Evolutionary conservation across 2,888 invertebrate genomes (phyloP).

Genomic region (Hypsopygia costalis): DNA sequence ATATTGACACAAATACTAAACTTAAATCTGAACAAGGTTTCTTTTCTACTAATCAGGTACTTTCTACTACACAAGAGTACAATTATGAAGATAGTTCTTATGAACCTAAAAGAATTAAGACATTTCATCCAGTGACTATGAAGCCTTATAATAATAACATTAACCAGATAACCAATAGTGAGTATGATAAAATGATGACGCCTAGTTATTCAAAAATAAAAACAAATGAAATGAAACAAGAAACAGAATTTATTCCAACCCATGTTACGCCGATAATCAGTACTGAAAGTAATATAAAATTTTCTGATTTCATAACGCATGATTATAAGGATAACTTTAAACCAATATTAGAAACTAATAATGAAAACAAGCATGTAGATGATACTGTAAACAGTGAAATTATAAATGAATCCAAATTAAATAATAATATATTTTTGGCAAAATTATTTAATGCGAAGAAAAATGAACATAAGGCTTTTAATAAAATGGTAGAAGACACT

Average conservation of each 20-base stretch:
- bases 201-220: conserved; percentile 21
- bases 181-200: conserved; percentile 20
- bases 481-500: neutral
- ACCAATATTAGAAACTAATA: conserved; percentile 28
- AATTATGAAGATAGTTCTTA: conserved; percentile 47
- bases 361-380: conserved; percentile 20
- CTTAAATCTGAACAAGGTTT: conserved; percentile 47
- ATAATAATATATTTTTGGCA: conserved; percentile 61
- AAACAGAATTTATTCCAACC: conserved; percentile 26
- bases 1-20: conserved; percentile 28
- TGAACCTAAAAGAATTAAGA: conserved; percentile 36
- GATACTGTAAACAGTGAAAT: conserved; percentile 32
- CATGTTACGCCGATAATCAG: conserved; percentile 23
- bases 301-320: conserved; percentile 33
- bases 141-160: conserved; percentile 16
- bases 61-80: conserved; percentile 50
- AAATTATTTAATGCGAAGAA: conserved; percentile 42
- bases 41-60: conserved; percentile 40
- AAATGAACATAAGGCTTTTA: conserved; percentile 19
- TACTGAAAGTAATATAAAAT: conserved; percentile 27
- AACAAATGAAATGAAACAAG: conserved; percentile 22
- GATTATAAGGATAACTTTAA: conserved; percentile 38
- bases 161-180: conserved; percentile 24
- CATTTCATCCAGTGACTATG: conserved; percentile 20
- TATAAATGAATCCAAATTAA: conserved; percentile 39